phyloP scores from a whole-genome alignment of 2,113 vertebrate genomes.

The Zosterops lateralis region DNA sequence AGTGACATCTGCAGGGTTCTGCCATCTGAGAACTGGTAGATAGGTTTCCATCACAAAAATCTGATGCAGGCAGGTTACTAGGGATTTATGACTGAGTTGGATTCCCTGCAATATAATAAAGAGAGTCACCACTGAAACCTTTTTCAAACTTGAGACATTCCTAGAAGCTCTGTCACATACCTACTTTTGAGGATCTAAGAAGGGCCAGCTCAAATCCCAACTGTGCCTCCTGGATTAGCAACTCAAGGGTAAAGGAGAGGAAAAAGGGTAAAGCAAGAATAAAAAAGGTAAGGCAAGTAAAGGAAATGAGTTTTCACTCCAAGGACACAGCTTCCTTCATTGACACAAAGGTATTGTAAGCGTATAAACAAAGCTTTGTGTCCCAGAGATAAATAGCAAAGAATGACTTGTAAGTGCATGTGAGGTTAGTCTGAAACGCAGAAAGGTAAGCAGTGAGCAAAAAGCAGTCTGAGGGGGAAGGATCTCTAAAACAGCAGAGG shows the following conservation, averaged over 20 bases:
- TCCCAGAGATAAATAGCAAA: neutral
- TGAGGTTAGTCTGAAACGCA: neutral
- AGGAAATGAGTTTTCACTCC: neutral
- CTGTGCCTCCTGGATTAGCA: neutral
- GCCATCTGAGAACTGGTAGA: neutral
- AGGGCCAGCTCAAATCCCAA: neutral
- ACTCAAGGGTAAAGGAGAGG: neutral
- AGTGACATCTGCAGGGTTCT: neutral
- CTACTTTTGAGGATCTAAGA: neutral
- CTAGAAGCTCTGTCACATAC: neutral
- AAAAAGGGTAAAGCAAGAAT: neutral
- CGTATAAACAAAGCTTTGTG: neutral
- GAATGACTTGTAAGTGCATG: neutral
- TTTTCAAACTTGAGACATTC: neutral
- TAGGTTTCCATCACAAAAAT: neutral
- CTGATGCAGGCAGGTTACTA: neutral
- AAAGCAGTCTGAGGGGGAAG: neutral
- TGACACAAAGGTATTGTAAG: neutral
- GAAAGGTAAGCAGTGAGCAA: neutral
- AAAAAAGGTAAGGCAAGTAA: neutral
- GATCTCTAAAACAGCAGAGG: neutral
- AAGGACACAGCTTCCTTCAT: neutral
- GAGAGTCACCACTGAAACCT: neutral
- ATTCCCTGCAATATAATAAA: neutral
- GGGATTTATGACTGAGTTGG: neutral